Base-by-base conservation (phyloP, 2,113 vertebrate genomes). In the Lepus americanus region DNA sequence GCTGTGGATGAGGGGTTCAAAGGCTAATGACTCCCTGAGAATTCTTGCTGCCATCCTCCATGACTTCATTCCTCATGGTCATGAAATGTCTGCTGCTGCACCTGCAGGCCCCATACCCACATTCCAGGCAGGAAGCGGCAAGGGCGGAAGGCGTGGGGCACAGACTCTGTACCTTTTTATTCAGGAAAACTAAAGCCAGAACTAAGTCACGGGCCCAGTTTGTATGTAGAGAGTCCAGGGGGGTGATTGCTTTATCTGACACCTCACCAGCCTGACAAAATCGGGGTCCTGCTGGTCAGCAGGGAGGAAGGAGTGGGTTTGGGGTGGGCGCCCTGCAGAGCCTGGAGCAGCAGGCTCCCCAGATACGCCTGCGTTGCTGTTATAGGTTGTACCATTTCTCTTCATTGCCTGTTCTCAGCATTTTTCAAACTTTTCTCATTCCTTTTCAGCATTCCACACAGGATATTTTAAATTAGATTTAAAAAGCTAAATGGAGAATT, bases 401-500 rank as follows among this genome's bases (percentile, higher is more conserved):
- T 61, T 78, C 4, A 2, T 36, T 67, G 39, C 73, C 67, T 84
- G 0, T 77, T 8, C 17, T 72, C 39, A 69, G 33, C 78, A 63
- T 94, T 61, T 69, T 85, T 89, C 73, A 78, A 55, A 59, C 4
- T 8, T 85, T 84, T 72, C 25, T 63, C 22, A 4, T 92, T 80
- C 0, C 70, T 95, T 83, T 2, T 92, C 90, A 79, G 17, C 39
- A 39, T 59, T 87, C 55, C 25, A 87, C 23, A 89, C 44, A 44
- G 17, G 31, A 3, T 72, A 73, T 70, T 82, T 78, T 31, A 36
- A 90, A 90, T 87, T 92, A 49, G 20, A 66, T 78, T 89, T 66
- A 13, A 82, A 59, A 92, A 90, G 51, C 59, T 80, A 94, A 59
- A 64, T 70, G 31, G 69, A 76, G 77, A 89, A 77, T 72, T 89